A percentile compares a stretch with the other conserved stretches of the same genome.
Conservation (phyloP, 2,113 vertebrate genomes). For the Rhadina sibilatrix region DNA sequence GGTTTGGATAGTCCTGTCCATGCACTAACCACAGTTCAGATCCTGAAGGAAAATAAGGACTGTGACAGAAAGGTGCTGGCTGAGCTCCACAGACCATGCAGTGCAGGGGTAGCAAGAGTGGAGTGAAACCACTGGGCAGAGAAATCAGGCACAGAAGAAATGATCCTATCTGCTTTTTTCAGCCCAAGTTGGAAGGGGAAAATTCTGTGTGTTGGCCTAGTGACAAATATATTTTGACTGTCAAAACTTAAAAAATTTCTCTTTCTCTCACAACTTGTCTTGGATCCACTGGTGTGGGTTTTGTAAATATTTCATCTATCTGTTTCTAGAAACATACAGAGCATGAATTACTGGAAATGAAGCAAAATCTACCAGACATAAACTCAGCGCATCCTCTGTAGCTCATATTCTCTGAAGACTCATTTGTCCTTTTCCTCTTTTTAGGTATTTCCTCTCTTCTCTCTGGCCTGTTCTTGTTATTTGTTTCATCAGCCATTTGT, state of each 20-base stretch:
- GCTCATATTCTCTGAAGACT: slow-evolving; percentile 39
- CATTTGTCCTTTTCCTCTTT: slow-evolving; percentile 36
- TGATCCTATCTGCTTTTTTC: background rate
- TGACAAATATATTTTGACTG: background rate
- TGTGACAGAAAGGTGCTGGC: background rate
- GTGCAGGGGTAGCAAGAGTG: background rate
- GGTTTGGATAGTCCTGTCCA: background rate
- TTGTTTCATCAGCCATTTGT: slow-evolving; percentile 14
- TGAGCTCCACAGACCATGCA: background rate
- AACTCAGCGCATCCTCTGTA: slow-evolving; percentile 5
- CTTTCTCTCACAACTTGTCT: background rate
- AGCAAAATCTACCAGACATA: slow-evolving; percentile 48
- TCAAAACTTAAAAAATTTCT: background rate
- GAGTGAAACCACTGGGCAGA: background rate
- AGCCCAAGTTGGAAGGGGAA: background rate
- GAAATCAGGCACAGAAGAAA: background rate
- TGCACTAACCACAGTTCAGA: background rate
- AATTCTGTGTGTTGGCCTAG: background rate
- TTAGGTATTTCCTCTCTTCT: slow-evolving; percentile 29
- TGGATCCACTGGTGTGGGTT: background rate
- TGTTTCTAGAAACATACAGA: background rate
- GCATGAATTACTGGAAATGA: slow-evolving; percentile 19
- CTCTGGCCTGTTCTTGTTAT: slow-evolving; percentile 12
- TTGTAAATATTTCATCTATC: background rate
- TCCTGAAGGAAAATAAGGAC: background rate